Percentiles rank a stretch among this genome's conserved stretches.
Conservation (phyloP, 2,888 invertebrate species). For the Hemistola chrysoprasaria region DNA sequence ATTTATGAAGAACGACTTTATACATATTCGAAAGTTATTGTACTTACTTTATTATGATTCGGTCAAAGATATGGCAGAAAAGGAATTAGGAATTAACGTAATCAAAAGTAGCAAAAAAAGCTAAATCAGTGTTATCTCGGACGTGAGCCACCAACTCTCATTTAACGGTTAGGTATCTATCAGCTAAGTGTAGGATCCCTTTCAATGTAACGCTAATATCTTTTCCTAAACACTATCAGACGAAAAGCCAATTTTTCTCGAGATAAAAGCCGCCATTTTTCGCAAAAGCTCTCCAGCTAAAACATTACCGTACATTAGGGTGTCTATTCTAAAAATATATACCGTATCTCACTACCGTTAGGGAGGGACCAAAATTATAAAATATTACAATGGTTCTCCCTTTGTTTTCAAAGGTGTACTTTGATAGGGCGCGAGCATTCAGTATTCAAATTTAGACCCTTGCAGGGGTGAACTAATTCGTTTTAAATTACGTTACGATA, state of each 20-base stretch:
- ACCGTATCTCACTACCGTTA: slow-evolving; percentile 41
- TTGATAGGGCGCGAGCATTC: slow-evolving; percentile 59
- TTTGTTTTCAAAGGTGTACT: slow-evolving; percentile 69
- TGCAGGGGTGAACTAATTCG: slow-evolving; percentile 78
- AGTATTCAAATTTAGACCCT: slow-evolving; percentile 74
- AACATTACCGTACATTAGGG: slow-evolving; percentile 65
- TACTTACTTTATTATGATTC: no score
- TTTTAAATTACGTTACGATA: slow-evolving; percentile 82
- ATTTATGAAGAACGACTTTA: no score
- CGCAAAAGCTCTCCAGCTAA: slow-evolving; percentile 59
- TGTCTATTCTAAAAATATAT: slow-evolving; percentile 65
- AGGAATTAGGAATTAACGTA: slow-evolving; percentile 6
- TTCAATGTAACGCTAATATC: slow-evolving; percentile 31
- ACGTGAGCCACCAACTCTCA: slow-evolving; percentile 9
- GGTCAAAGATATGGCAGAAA: no score
- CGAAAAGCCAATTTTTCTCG: slow-evolving; percentile 51
- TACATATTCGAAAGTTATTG: no score
- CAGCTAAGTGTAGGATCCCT: slow-evolving; percentile 27
- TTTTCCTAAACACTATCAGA: slow-evolving; percentile 53
- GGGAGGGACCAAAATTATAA: slow-evolving; percentile 66
- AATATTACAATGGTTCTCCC: slow-evolving; percentile 63
- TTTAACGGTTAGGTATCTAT: slow-evolving; percentile 26
- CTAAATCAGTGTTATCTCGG: not conserved
- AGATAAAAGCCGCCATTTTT: slow-evolving; percentile 61
- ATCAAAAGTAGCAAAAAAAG: slow-evolving; percentile 1